Percentiles rank a stretch among this genome's conserved stretches.
Conservation (phyloP, 35 echinoderm and acorn worm genomes). For the Hemicentrotus pulcherrimus region DNA sequence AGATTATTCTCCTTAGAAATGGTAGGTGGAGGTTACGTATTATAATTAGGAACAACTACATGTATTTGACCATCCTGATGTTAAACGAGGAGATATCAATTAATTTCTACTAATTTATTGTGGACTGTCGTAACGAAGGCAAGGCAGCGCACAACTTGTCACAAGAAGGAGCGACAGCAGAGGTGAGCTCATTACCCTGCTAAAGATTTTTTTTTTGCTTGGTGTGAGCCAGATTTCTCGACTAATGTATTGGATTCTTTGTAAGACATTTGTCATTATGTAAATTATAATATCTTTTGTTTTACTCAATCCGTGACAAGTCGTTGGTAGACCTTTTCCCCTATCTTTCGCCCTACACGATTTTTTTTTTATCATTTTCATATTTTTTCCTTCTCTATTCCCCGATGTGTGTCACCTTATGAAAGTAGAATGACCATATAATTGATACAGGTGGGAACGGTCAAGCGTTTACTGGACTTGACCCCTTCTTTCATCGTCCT, state of each 20-base stretch:
- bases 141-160: not conserved
- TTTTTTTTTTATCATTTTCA: too few relatives aligned
- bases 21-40: not conserved
- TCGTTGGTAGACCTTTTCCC: too few relatives aligned
- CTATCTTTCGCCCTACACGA: too few relatives aligned
- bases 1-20: not conserved
- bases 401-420: too few relatives aligned
- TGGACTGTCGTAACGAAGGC: not conserved
- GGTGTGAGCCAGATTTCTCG: too few relatives aligned
- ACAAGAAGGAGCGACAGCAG: not conserved
- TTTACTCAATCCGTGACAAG: too few relatives aligned
- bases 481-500: not conserved
- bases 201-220: too few relatives aligned
- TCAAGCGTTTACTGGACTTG: not conserved
- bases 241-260: too few relatives aligned
- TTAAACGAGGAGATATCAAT: not conserved
- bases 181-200: not conserved
- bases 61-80: not conserved
- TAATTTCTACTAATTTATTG: not conserved
- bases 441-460: slow-evolving; percentile 3
- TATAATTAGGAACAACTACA: not conserved
- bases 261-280: too few relatives aligned
- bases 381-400: too few relatives aligned
- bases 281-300: too few relatives aligned
- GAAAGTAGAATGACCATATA: not conserved